These are phyloP conservation scores for Euleptes europaea DNA, from an alignment of 2,113 vertebrate species.

Conservation along the genomic window DNA sequence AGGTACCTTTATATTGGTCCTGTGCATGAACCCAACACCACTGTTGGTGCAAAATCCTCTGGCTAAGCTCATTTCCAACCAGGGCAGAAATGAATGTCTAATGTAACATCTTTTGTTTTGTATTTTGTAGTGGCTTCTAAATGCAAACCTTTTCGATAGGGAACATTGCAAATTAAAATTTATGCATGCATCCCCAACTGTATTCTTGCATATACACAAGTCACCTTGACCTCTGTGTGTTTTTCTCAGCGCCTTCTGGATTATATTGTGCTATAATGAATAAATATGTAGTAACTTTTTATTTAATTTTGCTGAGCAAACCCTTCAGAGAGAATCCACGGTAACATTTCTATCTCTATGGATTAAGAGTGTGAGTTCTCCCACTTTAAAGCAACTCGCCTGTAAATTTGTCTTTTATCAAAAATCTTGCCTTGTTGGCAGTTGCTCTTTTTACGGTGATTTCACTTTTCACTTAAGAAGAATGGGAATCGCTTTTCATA, in stretches of 20 bases:
- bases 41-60: background rate
- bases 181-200: background rate
- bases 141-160: background rate
- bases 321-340: accelerated
- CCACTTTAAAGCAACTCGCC: slow-evolving; percentile 41
- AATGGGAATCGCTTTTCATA: slow-evolving; percentile 41
- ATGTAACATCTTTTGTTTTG: background rate
- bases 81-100: background rate
- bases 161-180: slow-evolving; percentile 8
- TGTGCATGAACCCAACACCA: too few species aligned
- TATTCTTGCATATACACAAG: background rate
- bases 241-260: background rate
- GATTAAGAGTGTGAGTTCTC: slow-evolving; percentile 31
- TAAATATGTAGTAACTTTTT: background rate
- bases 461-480: slow-evolving; percentile 43
- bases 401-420: slow-evolving; percentile 53
- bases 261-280: slow-evolving; percentile 12
- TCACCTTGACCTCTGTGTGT: background rate
- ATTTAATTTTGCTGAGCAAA: background rate
- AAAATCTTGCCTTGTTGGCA: slow-evolving; percentile 52
- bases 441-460: slow-evolving; percentile 38
- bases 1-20: too few species aligned
- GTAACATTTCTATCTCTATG: slow-evolving; percentile 23
- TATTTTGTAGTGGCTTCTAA: background rate
- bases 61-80: background rate